phyloP scores from a whole-genome alignment of 2,888 invertebrate species.

The Elaeidobius kamerunicus region DNA sequence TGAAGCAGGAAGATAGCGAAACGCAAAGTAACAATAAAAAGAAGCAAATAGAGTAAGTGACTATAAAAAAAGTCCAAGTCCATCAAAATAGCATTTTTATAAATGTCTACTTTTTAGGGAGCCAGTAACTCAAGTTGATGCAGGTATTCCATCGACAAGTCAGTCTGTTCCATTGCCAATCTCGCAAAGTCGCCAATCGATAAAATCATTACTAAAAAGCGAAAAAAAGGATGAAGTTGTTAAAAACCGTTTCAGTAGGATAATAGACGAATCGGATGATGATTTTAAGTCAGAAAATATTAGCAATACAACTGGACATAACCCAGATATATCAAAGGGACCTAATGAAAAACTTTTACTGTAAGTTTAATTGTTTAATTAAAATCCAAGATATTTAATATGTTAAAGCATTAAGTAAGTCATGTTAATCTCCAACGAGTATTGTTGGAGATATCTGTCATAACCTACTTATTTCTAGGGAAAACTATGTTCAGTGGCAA shows the following conservation, averaged over 20 bases:
- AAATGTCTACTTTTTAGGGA: neutral
- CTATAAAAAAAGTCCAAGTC: neutral
- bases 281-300: slow-evolving; percentile 55
- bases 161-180: slow-evolving; percentile 36
- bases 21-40: slow-evolving; percentile 18
- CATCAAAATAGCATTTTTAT: neutral
- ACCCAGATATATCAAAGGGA: slow-evolving; percentile 70
- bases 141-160: slow-evolving; percentile 3
- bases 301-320: slow-evolving; percentile 63
- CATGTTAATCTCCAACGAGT: no score
- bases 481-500: slow-evolving; percentile 81
- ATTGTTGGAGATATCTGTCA: no score
- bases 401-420: no score
- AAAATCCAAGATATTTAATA: no score
- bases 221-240: slow-evolving; percentile 44
- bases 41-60: slow-evolving; percentile 7
- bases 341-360: slow-evolving; percentile 73
- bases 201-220: slow-evolving; percentile 46
- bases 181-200: slow-evolving; percentile 48
- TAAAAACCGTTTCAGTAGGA: slow-evolving; percentile 39
- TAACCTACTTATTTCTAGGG: slow-evolving; percentile 50
- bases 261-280: slow-evolving; percentile 42
- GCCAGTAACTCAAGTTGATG: neutral
- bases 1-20: slow-evolving; percentile 61
- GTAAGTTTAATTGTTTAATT: no score